Conservation (phyloP, 2,113 vertebrate species). For the Cyrtonyx montezumae region DNA sequence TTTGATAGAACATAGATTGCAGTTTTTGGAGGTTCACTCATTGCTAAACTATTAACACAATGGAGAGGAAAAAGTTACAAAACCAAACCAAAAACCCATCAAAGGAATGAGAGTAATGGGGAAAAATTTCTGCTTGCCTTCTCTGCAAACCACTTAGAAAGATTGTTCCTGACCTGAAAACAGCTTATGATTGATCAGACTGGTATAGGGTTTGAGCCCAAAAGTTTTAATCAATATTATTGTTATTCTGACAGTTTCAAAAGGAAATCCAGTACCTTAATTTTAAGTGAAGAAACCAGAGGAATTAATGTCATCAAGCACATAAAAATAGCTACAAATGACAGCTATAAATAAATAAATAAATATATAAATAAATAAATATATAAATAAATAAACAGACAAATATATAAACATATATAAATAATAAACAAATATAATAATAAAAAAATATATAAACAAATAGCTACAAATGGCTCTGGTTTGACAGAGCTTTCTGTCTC, state of each 20-base stretch:
- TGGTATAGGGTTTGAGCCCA: not conserved
- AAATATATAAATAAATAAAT: too few relatives aligned
- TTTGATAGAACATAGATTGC: not conserved
- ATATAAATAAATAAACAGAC: too few relatives aligned
- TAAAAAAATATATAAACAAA: too few relatives aligned
- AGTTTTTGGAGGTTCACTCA: not conserved
- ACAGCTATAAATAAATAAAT: too few relatives aligned
- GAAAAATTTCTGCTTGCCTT: not conserved
- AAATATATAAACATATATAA: too few relatives aligned
- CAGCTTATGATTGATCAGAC: not conserved
- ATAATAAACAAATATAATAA: too few relatives aligned
- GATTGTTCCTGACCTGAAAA: not conserved
- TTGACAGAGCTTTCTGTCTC: not conserved
- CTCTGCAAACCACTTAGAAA: not conserved
- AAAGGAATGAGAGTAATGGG: not conserved
- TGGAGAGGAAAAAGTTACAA: not conserved
- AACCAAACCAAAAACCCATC: fast-evolving
- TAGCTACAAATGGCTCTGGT: not conserved
- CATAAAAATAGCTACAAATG: not conserved
- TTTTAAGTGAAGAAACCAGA: not conserved
- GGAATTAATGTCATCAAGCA: not conserved
- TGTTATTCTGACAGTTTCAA: not conserved
- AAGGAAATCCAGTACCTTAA: not conserved
- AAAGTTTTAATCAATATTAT: not conserved
- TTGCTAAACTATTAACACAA: not conserved